These are phyloP conservation scores for Caprella mutica DNA, from an alignment of 2,888 invertebrate species.

Conservation along the genomic window DNA sequence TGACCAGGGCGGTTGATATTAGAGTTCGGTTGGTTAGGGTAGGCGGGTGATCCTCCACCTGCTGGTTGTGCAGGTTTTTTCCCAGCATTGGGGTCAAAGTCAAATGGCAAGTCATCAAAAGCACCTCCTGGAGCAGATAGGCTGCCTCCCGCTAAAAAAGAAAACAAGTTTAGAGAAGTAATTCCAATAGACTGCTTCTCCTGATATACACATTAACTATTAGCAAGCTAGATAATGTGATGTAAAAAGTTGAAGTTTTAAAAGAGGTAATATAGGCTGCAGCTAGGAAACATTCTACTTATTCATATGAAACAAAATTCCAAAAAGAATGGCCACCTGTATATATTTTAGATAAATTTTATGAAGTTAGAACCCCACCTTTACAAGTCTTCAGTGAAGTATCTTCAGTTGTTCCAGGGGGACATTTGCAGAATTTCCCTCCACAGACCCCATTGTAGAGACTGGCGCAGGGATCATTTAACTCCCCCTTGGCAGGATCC, in stretches of 20 bases:
- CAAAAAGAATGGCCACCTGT: not conserved
- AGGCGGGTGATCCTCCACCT: conserved; percentile 9
- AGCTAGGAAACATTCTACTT: not conserved
- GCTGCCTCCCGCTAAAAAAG: too few species aligned
- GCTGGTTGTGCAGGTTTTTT: conserved; percentile 12
- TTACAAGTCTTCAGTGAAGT: conserved; percentile 12
- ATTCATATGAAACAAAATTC: not conserved
- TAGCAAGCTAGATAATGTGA: not conserved
- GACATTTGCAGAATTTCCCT: conserved; percentile 23
- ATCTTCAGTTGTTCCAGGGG: conserved; percentile 27
- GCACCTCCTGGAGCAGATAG: conserved; percentile 5
- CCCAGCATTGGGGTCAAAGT: conserved; percentile 14
- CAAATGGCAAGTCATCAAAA: conserved; percentile 19
- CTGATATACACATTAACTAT: not conserved
- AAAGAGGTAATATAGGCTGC: too few species aligned
- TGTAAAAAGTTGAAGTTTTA: too few species aligned
- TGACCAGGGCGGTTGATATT: conserved; percentile 11
- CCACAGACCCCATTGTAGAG: conserved; percentile 26
- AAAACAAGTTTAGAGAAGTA: too few species aligned
- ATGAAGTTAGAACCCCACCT: conserved; percentile 14
- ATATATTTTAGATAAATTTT: not conserved
- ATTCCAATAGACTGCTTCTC: too few species aligned
- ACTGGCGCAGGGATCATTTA: conserved; percentile 23
- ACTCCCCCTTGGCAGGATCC: conserved; percentile 21
- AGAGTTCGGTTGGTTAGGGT: conserved; percentile 6